Evolutionary conservation across 2,113 vertebrate species (phyloP).

Genomic region (Saguinus imperator): DNA sequence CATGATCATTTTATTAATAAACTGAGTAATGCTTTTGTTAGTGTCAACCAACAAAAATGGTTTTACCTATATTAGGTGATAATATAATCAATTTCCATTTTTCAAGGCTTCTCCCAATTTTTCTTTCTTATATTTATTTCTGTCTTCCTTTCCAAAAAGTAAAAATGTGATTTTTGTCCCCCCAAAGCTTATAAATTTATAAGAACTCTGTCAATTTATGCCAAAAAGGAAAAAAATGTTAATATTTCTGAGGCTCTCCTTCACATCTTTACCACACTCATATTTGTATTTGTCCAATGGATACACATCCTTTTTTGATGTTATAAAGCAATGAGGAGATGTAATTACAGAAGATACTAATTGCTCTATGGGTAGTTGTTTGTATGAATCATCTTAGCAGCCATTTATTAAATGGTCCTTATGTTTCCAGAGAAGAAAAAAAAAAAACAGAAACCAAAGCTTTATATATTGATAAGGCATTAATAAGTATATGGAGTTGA

Average conservation of each 20-base stretch:
- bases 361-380: not conserved
- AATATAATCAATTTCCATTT: not conserved
- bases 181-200: not conserved
- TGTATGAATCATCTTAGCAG: not conserved
- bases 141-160: not conserved
- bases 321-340: not conserved
- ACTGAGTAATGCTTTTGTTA: not conserved
- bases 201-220: not conserved
- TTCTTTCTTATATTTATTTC: not conserved
- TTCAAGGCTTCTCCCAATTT: not conserved
- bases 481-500: slow-evolving; percentile 25
- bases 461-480: slow-evolving; percentile 18
- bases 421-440: slow-evolving; percentile 45
- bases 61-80: not conserved
- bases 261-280: not conserved
- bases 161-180: not conserved
- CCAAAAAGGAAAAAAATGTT: not conserved
- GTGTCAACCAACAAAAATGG: not conserved
- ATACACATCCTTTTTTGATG: not conserved
- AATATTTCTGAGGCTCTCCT: not conserved
- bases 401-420: not conserved
- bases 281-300: not conserved
- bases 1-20: not conserved
- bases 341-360: not conserved
- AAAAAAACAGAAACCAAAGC: not conserved